A percentile compares a stretch with the other conserved stretches of the same genome.
These are phyloP conservation scores for Todiramphus chloris DNA, from an alignment of 2,113 vertebrate species.

Conservation along the genomic window DNA sequence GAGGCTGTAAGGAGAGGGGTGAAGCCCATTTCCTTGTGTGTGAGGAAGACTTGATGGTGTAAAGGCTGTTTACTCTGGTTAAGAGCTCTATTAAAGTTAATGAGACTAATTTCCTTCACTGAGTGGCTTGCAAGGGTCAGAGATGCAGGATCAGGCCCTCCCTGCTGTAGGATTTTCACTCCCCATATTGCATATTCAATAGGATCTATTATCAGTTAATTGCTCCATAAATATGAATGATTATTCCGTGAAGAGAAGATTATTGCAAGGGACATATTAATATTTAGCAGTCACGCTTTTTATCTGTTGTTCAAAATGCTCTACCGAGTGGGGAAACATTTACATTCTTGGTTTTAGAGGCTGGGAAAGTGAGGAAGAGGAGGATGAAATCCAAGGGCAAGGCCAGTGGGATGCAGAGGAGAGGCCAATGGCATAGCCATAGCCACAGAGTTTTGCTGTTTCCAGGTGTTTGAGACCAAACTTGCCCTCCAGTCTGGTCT, in stretches of 20 bases:
- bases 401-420: background rate
- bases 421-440: fast-evolving
- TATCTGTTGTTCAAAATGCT: fast-evolving
- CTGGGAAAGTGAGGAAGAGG: background rate
- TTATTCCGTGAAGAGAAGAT: background rate
- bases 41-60: background rate
- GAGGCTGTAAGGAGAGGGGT: background rate
- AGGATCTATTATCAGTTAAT: background rate
- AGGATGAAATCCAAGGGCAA: background rate
- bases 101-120: background rate
- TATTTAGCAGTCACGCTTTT: background rate
- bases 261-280: background rate
- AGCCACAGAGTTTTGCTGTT: fast-evolving
- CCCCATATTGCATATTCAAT: background rate
- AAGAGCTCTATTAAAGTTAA: background rate
- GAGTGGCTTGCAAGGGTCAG: background rate
- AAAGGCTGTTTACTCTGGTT: background rate
- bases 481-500: fast-evolving
- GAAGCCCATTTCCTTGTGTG: background rate
- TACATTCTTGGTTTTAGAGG: background rate
- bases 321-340: background rate
- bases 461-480: background rate
- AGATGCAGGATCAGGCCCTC: background rate
- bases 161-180: background rate
- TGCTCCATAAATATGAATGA: background rate